Conservation (phyloP, 2,797 vertebrate species). For the Calcarius lapponicus region DNA sequence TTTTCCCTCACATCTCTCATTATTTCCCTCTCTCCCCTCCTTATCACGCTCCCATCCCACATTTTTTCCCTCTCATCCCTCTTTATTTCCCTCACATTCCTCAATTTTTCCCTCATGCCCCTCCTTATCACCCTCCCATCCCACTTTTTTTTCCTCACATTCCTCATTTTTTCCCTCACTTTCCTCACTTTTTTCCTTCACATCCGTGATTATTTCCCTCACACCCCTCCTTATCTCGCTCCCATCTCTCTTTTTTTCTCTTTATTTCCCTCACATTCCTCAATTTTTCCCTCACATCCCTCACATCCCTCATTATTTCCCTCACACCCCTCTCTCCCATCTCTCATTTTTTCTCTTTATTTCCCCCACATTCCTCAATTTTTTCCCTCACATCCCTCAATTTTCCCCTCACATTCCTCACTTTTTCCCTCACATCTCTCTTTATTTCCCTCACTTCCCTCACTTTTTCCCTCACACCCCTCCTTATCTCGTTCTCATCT, state of each 20-base stretch:
- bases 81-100: not conserved
- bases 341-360: no score
- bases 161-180: no score
- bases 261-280: no score
- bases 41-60: not conserved
- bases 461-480: not conserved
- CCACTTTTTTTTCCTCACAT: no score
- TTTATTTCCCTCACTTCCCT: not conserved
- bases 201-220: no score
- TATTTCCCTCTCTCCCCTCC: not conserved
- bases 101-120: not conserved
- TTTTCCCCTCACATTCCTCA: no score
- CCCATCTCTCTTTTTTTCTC: no score
- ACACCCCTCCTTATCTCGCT: no score
- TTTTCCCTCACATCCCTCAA: not conserved
- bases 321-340: not conserved
- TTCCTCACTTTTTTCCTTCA: no score
- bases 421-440: not conserved
- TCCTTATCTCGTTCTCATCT: not conserved
- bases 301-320: not conserved
- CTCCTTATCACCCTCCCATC: not conserved
- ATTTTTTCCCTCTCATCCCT: not conserved
- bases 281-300: no score
- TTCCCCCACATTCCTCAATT: not conserved
- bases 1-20: not conserved